A percentile compares a stretch with the other conserved stretches of the same genome.
phyloP scores from a whole-genome alignment of 2,797 vertebrate genomes.

The Chrosomus eos region DNA sequence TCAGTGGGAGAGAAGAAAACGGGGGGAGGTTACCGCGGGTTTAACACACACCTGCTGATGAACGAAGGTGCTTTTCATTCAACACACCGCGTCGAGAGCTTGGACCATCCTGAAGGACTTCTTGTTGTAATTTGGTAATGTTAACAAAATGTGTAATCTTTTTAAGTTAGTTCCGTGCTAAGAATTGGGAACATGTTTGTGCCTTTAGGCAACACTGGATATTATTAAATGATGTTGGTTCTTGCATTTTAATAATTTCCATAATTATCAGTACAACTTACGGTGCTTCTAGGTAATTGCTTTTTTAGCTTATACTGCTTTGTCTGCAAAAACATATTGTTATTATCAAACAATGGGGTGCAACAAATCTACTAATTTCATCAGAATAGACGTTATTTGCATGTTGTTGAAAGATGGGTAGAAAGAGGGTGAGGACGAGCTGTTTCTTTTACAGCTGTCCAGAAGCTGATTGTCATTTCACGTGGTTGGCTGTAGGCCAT shows the following conservation, averaged over 20 bases:
- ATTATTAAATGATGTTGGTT: neutral
- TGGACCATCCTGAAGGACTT: neutral
- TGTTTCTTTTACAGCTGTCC: conserved; percentile 65
- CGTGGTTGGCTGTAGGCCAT: conserved; percentile 64
- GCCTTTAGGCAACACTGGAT: neutral
- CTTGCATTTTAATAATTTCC: neutral
- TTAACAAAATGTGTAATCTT: neutral
- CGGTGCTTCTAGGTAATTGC: neutral
- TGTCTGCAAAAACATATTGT: neutral
- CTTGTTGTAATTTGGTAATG: conserved; percentile 3
- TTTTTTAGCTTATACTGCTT: neutral
- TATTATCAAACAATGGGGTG: neutral
- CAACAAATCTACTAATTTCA: neutral
- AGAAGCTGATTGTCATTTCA: conserved; percentile 65
- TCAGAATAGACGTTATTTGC: conserved; percentile 39
- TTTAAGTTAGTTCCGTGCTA: neutral
- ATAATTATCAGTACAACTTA: neutral
- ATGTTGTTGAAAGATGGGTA: conserved; percentile 27
- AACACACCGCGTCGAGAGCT: neutral
- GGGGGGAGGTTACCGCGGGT: conserved; percentile 59
- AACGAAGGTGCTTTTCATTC: conserved; percentile 41
- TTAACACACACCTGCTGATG: conserved; percentile 68
- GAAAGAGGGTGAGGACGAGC: conserved; percentile 55
- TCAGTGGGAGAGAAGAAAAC: conserved; percentile 73
- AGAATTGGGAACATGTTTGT: neutral